Percentiles rank a stretch among this genome's conserved stretches.
Conservation (phyloP, 2,113 vertebrate species). For the Clarias magur region DNA sequence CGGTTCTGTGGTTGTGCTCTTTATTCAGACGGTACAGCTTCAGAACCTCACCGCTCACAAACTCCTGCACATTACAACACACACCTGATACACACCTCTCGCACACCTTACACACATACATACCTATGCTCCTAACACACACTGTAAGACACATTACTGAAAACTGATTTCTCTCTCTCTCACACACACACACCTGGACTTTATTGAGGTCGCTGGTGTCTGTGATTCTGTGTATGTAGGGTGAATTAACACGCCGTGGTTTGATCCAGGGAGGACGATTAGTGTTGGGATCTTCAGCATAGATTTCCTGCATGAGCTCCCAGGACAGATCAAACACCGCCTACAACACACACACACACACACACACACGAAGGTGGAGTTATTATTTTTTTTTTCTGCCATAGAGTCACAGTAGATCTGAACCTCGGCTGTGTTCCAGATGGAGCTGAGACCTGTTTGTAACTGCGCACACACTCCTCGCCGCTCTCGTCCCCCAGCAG, state of each 20-base stretch:
- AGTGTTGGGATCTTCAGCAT: slow-evolving; percentile 85
- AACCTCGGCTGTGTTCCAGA: background rate
- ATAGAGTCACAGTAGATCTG: background rate
- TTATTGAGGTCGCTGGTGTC: slow-evolving; percentile 78
- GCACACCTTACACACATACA: slow-evolving; percentile 47
- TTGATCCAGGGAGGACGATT: slow-evolving; percentile 92
- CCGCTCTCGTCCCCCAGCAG: slow-evolving; percentile 77
- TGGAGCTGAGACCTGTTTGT: slow-evolving; percentile 79
- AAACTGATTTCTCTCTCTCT: no score
- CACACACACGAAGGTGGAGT: background rate
- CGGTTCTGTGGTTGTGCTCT: slow-evolving; percentile 86
- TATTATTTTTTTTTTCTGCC: background rate
- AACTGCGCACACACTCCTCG: slow-evolving; percentile 79
- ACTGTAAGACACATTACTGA: background rate
- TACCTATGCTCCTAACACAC: background rate
- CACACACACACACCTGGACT: slow-evolving; percentile 75
- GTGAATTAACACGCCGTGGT: slow-evolving; percentile 76
- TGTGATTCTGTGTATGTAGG: slow-evolving; percentile 82
- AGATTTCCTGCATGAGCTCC: slow-evolving; percentile 93
- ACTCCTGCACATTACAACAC: slow-evolving; percentile 71
- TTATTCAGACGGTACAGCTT: slow-evolving; percentile 86
- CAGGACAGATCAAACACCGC: slow-evolving; percentile 91
- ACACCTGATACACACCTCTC: slow-evolving; percentile 56
- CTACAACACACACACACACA: slow-evolving; percentile 64
- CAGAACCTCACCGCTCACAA: slow-evolving; percentile 85